Percentiles rank a stretch among this genome's conserved stretches.
Evolutionary conservation across 2,888 invertebrate species (phyloP).

Genomic region (Eupithecia pulchellata): DNA sequence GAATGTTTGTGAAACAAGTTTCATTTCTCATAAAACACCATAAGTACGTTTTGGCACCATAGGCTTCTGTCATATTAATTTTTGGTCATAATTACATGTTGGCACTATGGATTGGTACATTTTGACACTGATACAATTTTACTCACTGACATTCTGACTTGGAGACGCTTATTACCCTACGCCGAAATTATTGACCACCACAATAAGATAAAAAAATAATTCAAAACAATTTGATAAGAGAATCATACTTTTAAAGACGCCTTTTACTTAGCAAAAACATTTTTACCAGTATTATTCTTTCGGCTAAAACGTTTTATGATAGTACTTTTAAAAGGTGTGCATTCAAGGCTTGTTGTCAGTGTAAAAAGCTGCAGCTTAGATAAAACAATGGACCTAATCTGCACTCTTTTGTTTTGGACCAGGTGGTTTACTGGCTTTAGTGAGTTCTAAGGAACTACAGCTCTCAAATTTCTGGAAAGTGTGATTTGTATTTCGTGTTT

Average conservation of each 20-base stretch:
- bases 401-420: neutral
- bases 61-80: too few relatives aligned
- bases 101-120: too few relatives aligned
- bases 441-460: neutral
- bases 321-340: neutral
- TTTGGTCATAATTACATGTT: too few relatives aligned
- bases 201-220: too few relatives aligned
- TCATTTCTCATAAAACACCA: too few relatives aligned
- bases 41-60: too few relatives aligned
- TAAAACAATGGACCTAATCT: constrained; percentile 23
- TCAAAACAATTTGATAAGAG: neutral
- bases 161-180: too few relatives aligned
- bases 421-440: constrained; percentile 8
- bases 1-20: too few relatives aligned
- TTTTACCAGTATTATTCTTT: neutral
- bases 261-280: neutral
- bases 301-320: constrained; percentile 2
- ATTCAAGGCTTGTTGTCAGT: constrained; percentile 2
- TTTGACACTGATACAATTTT: too few relatives aligned
- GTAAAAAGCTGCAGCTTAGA: constrained; percentile 19
- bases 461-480: neutral
- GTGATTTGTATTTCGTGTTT: neutral
- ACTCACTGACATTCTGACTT: too few relatives aligned
- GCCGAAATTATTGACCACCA: too few relatives aligned
- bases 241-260: neutral